Conservation (phyloP, 2,113 vertebrate species). For the Indicator indicator region DNA sequence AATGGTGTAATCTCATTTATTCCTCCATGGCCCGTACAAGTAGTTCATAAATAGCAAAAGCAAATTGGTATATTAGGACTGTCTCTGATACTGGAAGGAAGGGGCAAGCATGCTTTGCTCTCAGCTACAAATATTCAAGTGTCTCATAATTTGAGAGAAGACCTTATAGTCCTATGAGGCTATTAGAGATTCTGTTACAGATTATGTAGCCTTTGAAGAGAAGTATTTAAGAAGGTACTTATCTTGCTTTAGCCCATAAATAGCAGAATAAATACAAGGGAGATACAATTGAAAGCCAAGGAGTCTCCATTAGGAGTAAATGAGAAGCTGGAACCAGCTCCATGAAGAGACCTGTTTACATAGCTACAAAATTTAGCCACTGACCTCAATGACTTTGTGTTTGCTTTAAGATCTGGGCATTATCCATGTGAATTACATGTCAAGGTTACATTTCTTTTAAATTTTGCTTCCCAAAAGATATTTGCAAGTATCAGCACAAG, state of each 20-base stretch:
- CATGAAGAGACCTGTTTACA: background rate
- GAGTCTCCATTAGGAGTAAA: background rate
- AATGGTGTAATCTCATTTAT: constrained; percentile 62
- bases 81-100: background rate
- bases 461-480: background rate
- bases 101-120: background rate
- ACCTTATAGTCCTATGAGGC: background rate
- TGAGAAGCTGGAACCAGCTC: background rate
- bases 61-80: background rate
- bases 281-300: background rate
- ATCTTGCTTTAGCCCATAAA: background rate
- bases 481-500: background rate
- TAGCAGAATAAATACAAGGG: background rate
- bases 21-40: background rate
- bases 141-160: background rate
- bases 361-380: background rate
- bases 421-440: background rate
- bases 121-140: background rate
- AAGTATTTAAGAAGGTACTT: background rate
- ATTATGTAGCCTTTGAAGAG: background rate
- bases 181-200: background rate
- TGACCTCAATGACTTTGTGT: background rate
- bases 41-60: constrained; percentile 24
- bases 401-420: background rate
- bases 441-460: background rate